Evolutionary conservation across 2,797 vertebrate genomes (phyloP).

Genomic region (Pelobates cultripes): DNA sequence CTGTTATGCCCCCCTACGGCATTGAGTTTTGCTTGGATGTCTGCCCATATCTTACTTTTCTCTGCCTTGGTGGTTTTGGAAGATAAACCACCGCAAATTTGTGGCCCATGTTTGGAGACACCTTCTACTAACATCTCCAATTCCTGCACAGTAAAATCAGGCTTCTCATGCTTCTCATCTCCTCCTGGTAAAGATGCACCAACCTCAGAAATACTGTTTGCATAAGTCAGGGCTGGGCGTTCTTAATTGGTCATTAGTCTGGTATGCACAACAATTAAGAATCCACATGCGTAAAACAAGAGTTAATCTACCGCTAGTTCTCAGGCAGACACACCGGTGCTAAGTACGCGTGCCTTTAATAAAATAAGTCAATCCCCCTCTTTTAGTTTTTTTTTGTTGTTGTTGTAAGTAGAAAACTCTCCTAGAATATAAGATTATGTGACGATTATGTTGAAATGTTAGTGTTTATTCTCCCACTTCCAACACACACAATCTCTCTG

Average conservation of each 20-base stretch:
- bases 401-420: no score
- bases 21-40: constrained; percentile 52
- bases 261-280: constrained; percentile 22
- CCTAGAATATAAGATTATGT: no score
- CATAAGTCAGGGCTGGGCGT: constrained; percentile 4
- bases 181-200: constrained; percentile 51
- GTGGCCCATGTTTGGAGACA: constrained; percentile 45
- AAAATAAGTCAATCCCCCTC: background rate
- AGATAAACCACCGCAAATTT: constrained; percentile 40
- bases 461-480: no score
- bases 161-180: constrained; percentile 46
- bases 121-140: constrained; percentile 46
- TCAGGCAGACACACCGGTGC: constrained; percentile 19
- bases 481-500: no score
- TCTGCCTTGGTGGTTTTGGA: constrained; percentile 51
- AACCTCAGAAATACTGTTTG: constrained; percentile 45
- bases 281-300: constrained; percentile 30
- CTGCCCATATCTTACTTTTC: constrained; percentile 55
- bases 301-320: constrained; percentile 32
- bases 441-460: no score
- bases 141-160: constrained; percentile 47
- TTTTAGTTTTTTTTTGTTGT: no score
- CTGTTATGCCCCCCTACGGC: constrained; percentile 45
- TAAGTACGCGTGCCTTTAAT: background rate
- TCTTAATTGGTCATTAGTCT: constrained; percentile 42